A percentile compares a stretch with the other conserved stretches of the same genome.
phyloP scores from a whole-genome alignment of 1,140 invertebrate genomes.

The Saccostrea cuccullata region DNA sequence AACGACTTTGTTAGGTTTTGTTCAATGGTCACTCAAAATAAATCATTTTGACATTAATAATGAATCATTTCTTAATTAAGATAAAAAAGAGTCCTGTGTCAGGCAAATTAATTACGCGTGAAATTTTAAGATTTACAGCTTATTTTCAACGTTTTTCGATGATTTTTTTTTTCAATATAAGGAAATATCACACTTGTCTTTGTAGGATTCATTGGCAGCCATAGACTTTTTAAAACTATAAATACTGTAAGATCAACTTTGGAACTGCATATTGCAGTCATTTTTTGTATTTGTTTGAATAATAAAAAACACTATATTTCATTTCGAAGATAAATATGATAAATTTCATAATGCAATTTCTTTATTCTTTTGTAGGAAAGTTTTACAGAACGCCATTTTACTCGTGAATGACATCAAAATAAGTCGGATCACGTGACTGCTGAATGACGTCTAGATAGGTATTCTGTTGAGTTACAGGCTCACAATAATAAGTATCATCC shows the following conservation, averaged over 20 bases:
- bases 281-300: too few species aligned
- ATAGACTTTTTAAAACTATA: too few species aligned
- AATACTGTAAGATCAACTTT: too few species aligned
- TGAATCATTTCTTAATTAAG: slow-evolving; percentile 33
- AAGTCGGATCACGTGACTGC: background rate
- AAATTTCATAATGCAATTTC: too few species aligned
- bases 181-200: too few species aligned
- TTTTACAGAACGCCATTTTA: background rate
- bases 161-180: background rate
- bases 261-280: too few species aligned
- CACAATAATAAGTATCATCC: background rate
- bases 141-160: background rate
- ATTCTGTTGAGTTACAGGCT: background rate
- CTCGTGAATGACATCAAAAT: background rate
- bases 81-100: background rate
- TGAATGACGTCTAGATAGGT: background rate
- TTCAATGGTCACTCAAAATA: background rate
- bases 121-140: background rate
- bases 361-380: too few species aligned
- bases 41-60: slow-evolving; percentile 30
- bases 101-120: slow-evolving; percentile 15
- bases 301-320: too few species aligned
- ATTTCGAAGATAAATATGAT: too few species aligned
- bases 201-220: too few species aligned
- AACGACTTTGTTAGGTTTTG: background rate